Percentiles rank a stretch among this genome's conserved stretches.
Evolutionary conservation across 2,888 invertebrate species (phyloP).

Genomic region (Apodemia mormo): DNA sequence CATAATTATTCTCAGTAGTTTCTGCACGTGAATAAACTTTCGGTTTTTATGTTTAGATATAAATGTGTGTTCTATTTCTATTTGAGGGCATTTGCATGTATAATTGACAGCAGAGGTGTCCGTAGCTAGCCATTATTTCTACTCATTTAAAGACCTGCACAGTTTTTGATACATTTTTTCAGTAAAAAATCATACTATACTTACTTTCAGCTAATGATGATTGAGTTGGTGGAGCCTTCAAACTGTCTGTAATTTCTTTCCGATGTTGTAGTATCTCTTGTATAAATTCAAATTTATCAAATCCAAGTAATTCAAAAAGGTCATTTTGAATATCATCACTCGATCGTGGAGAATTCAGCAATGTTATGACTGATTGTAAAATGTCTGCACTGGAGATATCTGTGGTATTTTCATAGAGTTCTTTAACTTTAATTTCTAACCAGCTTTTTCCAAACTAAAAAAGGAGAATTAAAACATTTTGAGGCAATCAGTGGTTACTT

Average conservation of each 20-base stretch:
- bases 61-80: too few species aligned
- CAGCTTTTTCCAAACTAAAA: conserved; percentile 81
- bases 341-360: conserved; percentile 82
- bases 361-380: conserved; percentile 78
- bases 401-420: conserved; percentile 65
- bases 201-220: conserved; percentile 64
- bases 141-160: too few species aligned
- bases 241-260: conserved; percentile 72
- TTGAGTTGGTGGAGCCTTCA: conserved; percentile 51
- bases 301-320: conserved; percentile 94
- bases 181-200: conserved; percentile 32
- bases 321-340: conserved; percentile 90
- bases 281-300: conserved; percentile 90
- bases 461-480: conserved; percentile 26
- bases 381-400: conserved; percentile 83
- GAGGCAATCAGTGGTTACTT: too few species aligned
- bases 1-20: too few species aligned
- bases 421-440: conserved; percentile 78
- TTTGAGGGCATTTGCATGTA: too few species aligned
- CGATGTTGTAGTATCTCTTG: conserved; percentile 85
- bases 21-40: too few species aligned
- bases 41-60: too few species aligned
- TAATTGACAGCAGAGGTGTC: too few species aligned
- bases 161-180: too few species aligned
- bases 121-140: too few species aligned